Evolutionary conservation across 1,140 invertebrate species (phyloP).

Genomic region (Cydia splendana): DNA sequence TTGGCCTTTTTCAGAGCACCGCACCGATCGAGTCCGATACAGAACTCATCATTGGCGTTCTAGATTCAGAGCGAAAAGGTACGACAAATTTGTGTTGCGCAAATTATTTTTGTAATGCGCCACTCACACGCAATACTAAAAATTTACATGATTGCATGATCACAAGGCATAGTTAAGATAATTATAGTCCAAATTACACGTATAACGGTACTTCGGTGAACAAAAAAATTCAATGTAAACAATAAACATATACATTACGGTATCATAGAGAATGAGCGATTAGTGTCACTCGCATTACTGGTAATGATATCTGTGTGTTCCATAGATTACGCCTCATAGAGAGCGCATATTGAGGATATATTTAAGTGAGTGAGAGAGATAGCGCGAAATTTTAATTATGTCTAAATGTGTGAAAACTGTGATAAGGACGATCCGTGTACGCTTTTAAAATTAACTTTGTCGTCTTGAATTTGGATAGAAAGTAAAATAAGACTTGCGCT

Average conservation of each 20-base stretch:
- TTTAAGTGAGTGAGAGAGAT: no score
- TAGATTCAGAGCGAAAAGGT: slow-evolving; percentile 28
- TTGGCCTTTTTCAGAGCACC: slow-evolving; percentile 44
- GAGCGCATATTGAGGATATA: background rate
- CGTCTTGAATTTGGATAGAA: no score
- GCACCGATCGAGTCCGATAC: slow-evolving; percentile 33
- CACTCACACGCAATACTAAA: slow-evolving; percentile 43
- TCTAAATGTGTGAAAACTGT: no score
- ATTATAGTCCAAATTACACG: slow-evolving; percentile 50
- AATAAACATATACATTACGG: slow-evolving; percentile 40
- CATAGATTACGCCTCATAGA: background rate
- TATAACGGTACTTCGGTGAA: slow-evolving; percentile 44
- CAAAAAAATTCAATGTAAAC: slow-evolving; percentile 56
- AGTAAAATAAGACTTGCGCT: no score
- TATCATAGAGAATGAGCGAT: slow-evolving; percentile 43
- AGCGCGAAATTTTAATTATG: no score
- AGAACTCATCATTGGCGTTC: slow-evolving; percentile 26
- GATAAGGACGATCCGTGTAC: no score
- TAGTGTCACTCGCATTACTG: slow-evolving; percentile 59
- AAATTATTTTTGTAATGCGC: slow-evolving; percentile 42
- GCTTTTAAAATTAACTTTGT: no score
- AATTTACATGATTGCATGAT: slow-evolving; percentile 36
- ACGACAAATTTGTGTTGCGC: slow-evolving; percentile 34
- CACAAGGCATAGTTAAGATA: slow-evolving; percentile 39
- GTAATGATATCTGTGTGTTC: slow-evolving; percentile 53